Conservation (phyloP, 2,888 invertebrate species). For the Zonitis immaculata region DNA sequence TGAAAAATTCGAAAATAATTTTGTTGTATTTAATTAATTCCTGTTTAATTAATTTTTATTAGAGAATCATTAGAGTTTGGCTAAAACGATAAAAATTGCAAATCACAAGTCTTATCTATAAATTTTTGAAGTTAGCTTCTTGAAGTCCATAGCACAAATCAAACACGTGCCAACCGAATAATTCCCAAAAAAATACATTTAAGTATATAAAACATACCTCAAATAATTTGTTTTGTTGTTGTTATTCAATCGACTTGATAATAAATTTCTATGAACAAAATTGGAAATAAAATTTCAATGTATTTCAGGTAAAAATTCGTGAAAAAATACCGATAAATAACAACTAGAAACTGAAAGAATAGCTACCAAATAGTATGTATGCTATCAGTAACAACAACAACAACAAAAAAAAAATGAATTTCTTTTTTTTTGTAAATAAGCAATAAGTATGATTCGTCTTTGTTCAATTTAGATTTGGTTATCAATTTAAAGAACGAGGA, state of each 20-base stretch:
- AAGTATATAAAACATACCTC: not conserved
- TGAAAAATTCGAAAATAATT: not conserved
- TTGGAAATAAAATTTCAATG: too few relatives aligned
- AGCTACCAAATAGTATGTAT: too few relatives aligned
- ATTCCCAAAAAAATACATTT: not conserved
- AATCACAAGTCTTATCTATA: not conserved
- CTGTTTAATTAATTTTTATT: not conserved
- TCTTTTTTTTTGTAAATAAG: not conserved
- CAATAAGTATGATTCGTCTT: not conserved
- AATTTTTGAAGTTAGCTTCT: not conserved
- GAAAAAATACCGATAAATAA: too few relatives aligned
- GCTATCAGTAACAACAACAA: too few relatives aligned
- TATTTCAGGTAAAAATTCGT: too few relatives aligned
- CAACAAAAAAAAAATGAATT: not conserved
- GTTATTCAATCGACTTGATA: too few relatives aligned
- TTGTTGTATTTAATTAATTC: not conserved
- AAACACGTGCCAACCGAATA: not conserved
- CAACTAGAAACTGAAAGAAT: not conserved
- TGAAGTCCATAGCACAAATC: not conserved
- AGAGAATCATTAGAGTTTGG: not conserved
- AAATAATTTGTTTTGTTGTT: not conserved
- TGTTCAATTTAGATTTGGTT: not conserved
- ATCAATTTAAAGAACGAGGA: slow-evolving; percentile 3
- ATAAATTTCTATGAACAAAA: too few relatives aligned
- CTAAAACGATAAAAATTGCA: not conserved